These are phyloP conservation scores for Callipepla californica DNA, from an alignment of 2,113 vertebrate genomes.

Conservation along the genomic window DNA sequence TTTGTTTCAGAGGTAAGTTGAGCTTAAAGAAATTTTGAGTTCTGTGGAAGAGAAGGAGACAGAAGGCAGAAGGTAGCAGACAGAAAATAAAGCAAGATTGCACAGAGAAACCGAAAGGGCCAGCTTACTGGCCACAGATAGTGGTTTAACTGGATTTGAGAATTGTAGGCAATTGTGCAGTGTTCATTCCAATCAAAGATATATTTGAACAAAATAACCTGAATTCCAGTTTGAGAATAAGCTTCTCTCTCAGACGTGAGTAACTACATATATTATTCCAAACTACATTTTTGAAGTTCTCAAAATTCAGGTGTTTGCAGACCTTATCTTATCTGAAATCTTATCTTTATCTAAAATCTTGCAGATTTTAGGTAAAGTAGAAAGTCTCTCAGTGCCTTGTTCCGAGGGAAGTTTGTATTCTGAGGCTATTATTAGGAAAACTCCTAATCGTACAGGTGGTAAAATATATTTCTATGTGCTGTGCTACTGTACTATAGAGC, in stretches of 20 bases:
- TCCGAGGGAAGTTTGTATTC: background rate
- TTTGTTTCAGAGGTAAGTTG: slow-evolving; percentile 90
- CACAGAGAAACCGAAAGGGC: too few relatives aligned
- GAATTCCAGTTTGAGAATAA: background rate
- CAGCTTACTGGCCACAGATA: too few relatives aligned
- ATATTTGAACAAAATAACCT: background rate
- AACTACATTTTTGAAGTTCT: background rate
- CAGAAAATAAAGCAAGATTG: too few relatives aligned
- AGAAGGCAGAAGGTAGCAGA: too few relatives aligned
- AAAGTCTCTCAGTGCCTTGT: background rate
- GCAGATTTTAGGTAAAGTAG: background rate
- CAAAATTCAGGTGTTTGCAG: background rate
- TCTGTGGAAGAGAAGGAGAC: background rate
- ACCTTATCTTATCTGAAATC: background rate
- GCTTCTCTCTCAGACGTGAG: background rate
- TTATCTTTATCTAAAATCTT: background rate
- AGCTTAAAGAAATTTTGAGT: background rate
- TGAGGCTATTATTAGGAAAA: background rate
- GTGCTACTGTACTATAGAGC: background rate
- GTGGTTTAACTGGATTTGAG: too few relatives aligned
- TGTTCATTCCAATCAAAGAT: background rate
- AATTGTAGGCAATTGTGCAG: background rate
- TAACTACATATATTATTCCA: background rate
- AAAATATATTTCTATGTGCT: background rate
- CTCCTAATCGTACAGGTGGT: background rate